Percentiles rank a stretch among this genome's conserved stretches.
phyloP scores from a whole-genome alignment of 2,797 vertebrate genomes.

The Gadopsis marmoratus region DNA sequence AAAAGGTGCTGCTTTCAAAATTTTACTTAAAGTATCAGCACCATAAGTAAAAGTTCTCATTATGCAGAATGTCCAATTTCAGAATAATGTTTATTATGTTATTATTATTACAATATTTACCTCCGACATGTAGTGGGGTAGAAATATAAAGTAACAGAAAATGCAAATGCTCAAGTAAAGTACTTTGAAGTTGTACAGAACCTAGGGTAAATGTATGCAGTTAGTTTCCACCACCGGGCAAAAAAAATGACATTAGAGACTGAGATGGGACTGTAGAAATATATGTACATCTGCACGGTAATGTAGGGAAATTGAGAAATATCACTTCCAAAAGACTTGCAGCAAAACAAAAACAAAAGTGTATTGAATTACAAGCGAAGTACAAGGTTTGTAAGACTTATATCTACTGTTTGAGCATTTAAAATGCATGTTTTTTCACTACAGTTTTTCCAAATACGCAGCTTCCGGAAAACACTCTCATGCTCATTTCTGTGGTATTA shows the following conservation, averaged over 20 bases:
- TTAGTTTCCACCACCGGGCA: neutral
- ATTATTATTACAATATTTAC: neutral
- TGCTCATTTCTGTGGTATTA: neutral
- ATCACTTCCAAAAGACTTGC: too few relatives aligned
- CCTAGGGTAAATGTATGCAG: neutral
- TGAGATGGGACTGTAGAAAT: neutral
- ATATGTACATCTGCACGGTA: neutral
- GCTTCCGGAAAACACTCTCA: neutral
- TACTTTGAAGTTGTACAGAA: neutral
- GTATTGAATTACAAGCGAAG: neutral
- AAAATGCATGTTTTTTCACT: neutral
- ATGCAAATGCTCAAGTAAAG: neutral
- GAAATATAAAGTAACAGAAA: neutral
- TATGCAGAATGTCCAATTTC: too few relatives aligned
- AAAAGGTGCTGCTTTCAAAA: too few relatives aligned
- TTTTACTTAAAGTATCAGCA: too few relatives aligned
- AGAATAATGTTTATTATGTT: too few relatives aligned
- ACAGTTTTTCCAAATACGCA: neutral
- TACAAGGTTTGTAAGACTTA: neutral
- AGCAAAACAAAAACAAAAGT: neutral
- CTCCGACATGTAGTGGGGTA: neutral
- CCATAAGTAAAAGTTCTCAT: too few relatives aligned
- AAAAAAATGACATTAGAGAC: neutral
- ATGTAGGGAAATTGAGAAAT: too few relatives aligned
- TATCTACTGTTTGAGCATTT: neutral